Evolutionary conservation across 2,888 invertebrate genomes (phyloP).

Genomic region (Pammene aurita): DNA sequence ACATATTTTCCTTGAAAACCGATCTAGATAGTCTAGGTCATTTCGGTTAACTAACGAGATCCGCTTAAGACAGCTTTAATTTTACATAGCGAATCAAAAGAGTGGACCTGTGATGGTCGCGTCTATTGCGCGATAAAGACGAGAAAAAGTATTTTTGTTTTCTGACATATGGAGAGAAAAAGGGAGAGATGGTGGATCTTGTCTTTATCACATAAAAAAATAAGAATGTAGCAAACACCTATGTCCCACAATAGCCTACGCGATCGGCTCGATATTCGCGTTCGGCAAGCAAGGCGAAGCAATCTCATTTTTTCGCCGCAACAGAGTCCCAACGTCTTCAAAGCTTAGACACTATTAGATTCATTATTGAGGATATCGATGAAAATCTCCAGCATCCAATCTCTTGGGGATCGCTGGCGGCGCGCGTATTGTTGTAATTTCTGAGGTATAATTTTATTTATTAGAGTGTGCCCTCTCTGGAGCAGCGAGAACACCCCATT

Average conservation of each 20-base stretch:
- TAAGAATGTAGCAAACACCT: not conserved
- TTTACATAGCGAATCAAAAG: not conserved
- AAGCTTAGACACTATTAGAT: conserved; percentile 77
- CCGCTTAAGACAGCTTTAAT: not conserved
- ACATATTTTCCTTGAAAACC: not conserved
- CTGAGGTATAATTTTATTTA: conserved; percentile 83
- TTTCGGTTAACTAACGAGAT: not conserved
- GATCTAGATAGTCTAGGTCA: not conserved
- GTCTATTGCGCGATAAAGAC: not conserved
- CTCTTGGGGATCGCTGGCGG: conserved; percentile 72
- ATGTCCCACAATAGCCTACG: conserved; percentile 44
- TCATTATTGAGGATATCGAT: conserved; percentile 79
- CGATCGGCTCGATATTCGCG: conserved; percentile 46
- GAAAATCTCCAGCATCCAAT: conserved; percentile 79
- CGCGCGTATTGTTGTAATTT: conserved; percentile 82
- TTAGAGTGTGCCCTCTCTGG: conserved; percentile 77
- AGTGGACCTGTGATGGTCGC: not conserved
- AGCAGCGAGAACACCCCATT: conserved; percentile 79
- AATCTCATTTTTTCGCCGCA: conserved; percentile 60
- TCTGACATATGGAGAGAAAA: not conserved
- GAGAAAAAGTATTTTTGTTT: too few species aligned
- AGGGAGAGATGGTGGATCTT: not conserved
- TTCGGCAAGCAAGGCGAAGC: conserved; percentile 40
- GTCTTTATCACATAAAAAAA: not conserved
- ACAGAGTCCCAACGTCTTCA: conserved; percentile 56